Evolutionary conservation across 2,888 invertebrate species (phyloP).

Genomic region (Lobophora halterata): DNA sequence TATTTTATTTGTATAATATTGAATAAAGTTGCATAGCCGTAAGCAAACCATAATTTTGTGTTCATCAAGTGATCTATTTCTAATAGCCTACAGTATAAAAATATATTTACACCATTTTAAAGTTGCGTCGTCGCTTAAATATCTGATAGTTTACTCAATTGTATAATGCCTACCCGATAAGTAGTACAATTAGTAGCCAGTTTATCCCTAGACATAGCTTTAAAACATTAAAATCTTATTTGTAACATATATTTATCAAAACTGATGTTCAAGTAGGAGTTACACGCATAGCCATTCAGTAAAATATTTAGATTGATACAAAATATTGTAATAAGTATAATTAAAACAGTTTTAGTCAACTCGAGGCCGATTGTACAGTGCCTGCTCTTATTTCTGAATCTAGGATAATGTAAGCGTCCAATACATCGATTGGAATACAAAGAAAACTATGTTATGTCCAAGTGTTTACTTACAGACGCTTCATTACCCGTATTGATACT

Average conservation of each 20-base stretch:
- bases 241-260: conserved; percentile 5
- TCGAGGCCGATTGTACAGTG: conserved; percentile 16
- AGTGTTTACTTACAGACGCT: conserved; percentile 14
- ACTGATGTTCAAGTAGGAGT: conserved; percentile 5
- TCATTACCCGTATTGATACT: conserved; percentile 50
- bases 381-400: conserved; percentile 12
- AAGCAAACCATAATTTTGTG: conserved; percentile 60
- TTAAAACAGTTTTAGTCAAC: not conserved
- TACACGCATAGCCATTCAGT: conserved; percentile 2
- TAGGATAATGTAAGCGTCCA: conserved; percentile 8
- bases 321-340: conserved; percentile 3
- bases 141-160: conserved; percentile 14
- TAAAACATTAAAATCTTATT: conserved; percentile 12
- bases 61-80: conserved; percentile 55
- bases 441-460: not conserved
- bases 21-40: conserved; percentile 50
- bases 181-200: conserved; percentile 18
- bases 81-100: conserved; percentile 44
- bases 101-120: conserved; percentile 44
- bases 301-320: conserved; percentile 5
- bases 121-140: conserved; percentile 24
- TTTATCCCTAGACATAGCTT: conserved; percentile 15
- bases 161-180: conserved; percentile 12
- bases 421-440: too few relatives aligned
- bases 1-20: conserved; percentile 46